Evolutionary conservation across 2,797 vertebrate genomes (phyloP).

Genomic region (Podargus strigoides): DNA sequence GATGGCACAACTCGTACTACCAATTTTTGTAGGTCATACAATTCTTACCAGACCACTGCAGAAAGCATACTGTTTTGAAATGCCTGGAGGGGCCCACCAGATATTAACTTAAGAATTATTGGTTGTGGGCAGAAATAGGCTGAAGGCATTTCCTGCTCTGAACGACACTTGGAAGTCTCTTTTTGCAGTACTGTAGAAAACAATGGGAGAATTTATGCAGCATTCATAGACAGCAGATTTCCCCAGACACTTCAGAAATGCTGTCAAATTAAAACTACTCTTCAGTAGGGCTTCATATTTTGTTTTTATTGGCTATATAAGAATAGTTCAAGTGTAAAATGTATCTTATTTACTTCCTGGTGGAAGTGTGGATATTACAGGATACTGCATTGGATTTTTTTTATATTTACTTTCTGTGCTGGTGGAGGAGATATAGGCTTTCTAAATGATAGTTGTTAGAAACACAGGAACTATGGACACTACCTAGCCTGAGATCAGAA

Average conservation of each 20-base stretch:
- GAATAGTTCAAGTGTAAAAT: slow-evolving; percentile 48
- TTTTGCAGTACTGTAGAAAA: slow-evolving; percentile 29
- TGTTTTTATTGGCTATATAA: slow-evolving; percentile 47
- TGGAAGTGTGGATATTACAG: background rate
- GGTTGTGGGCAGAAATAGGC: slow-evolving; percentile 56
- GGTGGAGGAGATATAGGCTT: background rate
- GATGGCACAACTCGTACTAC: background rate
- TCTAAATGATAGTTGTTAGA: background rate
- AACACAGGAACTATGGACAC: background rate
- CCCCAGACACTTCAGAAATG: slow-evolving; percentile 49
- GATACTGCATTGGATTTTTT: background rate
- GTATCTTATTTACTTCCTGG: slow-evolving; percentile 46
- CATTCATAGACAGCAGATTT: slow-evolving; percentile 46
- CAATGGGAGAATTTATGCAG: slow-evolving; percentile 28
- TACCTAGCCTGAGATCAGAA: background rate
- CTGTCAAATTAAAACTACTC: slow-evolving; percentile 56
- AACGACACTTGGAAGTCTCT: slow-evolving; percentile 21
- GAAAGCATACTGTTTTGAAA: slow-evolving; percentile 44
- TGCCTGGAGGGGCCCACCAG: slow-evolving; percentile 1
- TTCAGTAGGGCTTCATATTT: slow-evolving; percentile 43
- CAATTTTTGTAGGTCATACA: background rate
- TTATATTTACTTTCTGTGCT: background rate
- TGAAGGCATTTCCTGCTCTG: slow-evolving; percentile 59
- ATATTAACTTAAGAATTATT: slow-evolving; percentile 65
- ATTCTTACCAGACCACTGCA: background rate